phyloP scores from a whole-genome alignment of 1,140 invertebrate species.

The Leptinotarsa undecemlineata region DNA sequence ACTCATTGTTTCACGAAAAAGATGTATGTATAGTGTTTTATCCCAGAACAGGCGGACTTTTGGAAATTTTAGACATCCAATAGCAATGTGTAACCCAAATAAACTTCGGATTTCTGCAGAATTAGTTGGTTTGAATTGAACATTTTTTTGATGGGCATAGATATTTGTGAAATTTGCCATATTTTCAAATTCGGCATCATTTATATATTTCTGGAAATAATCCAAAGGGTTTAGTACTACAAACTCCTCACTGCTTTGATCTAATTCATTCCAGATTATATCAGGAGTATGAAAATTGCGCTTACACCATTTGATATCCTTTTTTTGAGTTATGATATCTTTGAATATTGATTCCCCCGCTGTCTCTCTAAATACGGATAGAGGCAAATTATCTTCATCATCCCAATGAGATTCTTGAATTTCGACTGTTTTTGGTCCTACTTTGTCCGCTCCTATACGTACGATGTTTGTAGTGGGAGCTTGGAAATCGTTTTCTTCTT shows the following conservation, averaged over 20 bases:
- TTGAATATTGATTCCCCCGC: neutral
- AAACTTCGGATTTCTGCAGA: neutral
- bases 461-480: neutral
- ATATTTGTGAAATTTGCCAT: constrained; percentile 9
- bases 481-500: constrained; percentile 12
- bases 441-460: constrained; percentile 13
- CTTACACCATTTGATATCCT: constrained; percentile 6
- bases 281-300: constrained; percentile 10
- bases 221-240: constrained; percentile 8
- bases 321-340: constrained; percentile 5
- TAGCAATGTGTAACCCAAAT: constrained; percentile 15
- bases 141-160: constrained; percentile 10
- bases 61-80: constrained; percentile 16
- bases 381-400: constrained; percentile 17
- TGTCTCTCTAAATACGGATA: constrained; percentile 1
- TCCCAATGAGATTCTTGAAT: constrained; percentile 13
- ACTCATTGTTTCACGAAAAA: constrained; percentile 12
- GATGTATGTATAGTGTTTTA: neutral
- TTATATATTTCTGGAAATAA: constrained; percentile 12
- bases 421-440: constrained; percentile 17
- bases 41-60: constrained; percentile 16
- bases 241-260: neutral
- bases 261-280: constrained; percentile 10
- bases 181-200: constrained; percentile 5
- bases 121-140: constrained; percentile 13